Evolutionary conservation across 1,140 invertebrate genomes (phyloP).

Genomic region (Drosophila pruinosa): DNA sequence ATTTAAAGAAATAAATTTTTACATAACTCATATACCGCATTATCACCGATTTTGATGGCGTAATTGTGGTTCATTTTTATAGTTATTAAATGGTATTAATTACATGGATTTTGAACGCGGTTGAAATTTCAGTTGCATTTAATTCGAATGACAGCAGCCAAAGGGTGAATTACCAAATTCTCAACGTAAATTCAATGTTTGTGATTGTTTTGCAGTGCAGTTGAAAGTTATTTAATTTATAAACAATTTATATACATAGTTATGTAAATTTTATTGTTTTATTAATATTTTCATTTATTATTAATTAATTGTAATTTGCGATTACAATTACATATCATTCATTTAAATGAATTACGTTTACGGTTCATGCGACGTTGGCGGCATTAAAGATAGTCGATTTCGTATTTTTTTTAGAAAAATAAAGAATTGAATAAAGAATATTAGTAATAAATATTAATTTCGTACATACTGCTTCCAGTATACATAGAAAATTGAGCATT

Average conservation of each 20-base stretch:
- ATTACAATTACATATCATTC: conserved; percentile 4
- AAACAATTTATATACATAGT: conserved; percentile 9
- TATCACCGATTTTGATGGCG: conserved; percentile 46
- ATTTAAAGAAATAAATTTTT: conserved; percentile 57
- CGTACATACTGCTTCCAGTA: conserved; percentile 36
- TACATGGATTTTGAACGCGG: not conserved
- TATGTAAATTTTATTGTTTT: conserved; percentile 24
- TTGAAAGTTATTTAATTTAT: conserved; percentile 20
- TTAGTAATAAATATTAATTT: conserved; percentile 64
- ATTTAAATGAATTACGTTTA: conserved; percentile 13
- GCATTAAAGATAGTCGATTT: conserved; percentile 55
- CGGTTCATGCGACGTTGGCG: conserved; percentile 44
- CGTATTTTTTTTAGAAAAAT: conserved; percentile 50
- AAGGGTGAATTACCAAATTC: conserved; percentile 23
- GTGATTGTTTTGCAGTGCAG: conserved; percentile 48
- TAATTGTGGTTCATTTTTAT: conserved; percentile 32
- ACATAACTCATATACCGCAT: conserved; percentile 56
- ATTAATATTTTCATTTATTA: conserved; percentile 5
- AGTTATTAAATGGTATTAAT: not conserved
- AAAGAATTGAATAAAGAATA: conserved; percentile 73
- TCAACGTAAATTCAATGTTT: conserved; percentile 35
- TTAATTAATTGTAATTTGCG: conserved; percentile 12
- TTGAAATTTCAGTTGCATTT: conserved; percentile 16
- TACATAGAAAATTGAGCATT: conserved; percentile 57
- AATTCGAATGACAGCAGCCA: conserved; percentile 26